Evolutionary conservation across 2,113 vertebrate species (phyloP).

Genomic region (Gnathonemus longibarbis): DNA sequence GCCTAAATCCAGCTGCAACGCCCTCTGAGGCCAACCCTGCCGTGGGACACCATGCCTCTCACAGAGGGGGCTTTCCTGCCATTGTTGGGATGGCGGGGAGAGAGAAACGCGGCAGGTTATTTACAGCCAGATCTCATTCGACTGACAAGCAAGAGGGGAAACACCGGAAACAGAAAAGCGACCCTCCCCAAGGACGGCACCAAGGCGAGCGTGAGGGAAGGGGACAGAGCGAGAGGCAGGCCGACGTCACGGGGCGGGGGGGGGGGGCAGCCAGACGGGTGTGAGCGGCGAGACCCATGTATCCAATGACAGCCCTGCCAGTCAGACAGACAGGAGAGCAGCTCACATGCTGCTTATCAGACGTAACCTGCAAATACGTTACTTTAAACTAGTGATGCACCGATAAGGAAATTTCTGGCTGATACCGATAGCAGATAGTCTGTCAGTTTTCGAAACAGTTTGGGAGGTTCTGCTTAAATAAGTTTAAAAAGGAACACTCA

Average conservation of each 20-base stretch:
- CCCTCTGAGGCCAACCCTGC: background rate
- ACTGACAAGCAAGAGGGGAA: background rate
- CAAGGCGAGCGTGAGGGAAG: background rate
- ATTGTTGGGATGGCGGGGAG: background rate
- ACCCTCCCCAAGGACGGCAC: background rate
- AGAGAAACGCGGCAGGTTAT: background rate
- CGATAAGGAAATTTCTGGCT: background rate
- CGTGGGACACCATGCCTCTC: background rate
- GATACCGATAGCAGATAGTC: background rate
- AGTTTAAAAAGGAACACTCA: background rate
- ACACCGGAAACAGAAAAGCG: background rate
- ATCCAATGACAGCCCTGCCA: background rate
- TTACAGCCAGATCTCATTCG: background rate
- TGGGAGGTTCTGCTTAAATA: background rate
- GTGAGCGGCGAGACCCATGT: background rate
- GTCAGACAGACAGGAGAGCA: background rate
- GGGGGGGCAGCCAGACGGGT: background rate
- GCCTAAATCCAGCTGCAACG: background rate
- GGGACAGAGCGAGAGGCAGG: background rate
- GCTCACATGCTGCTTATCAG: background rate
- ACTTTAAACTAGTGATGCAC: background rate
- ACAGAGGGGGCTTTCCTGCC: constrained; percentile 3
- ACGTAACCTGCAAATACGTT: background rate
- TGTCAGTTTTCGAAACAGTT: background rate
- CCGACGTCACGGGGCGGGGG: background rate